A percentile compares a stretch with the other conserved stretches of the same genome.
phyloP scores from a whole-genome alignment of 2,888 invertebrate species.

The Zootermopsis nevadensis region DNA sequence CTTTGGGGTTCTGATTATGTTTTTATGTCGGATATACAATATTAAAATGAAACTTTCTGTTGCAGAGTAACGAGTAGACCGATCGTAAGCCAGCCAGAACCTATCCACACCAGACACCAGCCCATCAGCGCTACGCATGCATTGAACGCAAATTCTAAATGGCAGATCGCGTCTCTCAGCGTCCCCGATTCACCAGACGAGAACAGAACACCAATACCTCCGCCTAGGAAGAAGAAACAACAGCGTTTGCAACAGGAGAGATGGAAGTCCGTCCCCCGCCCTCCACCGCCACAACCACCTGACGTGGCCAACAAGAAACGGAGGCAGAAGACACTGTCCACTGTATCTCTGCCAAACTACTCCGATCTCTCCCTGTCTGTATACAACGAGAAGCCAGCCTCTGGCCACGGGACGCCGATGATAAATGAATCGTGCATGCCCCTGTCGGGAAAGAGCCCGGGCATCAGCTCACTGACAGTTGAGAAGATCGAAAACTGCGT shows the following conservation, averaged over 20 bases:
- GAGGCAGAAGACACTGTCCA: constrained; percentile 1
- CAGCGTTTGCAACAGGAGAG: neutral
- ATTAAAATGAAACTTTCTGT: neutral
- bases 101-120: neutral
- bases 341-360: constrained; percentile 10
- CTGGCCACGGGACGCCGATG: neutral
- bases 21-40: neutral
- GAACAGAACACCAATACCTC: constrained; percentile 59
- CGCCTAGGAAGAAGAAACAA: constrained; percentile 58
- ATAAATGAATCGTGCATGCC: constrained; percentile 12
- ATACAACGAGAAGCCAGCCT: neutral
- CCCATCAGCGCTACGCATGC: neutral
- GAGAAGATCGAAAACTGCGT: constrained; percentile 64
- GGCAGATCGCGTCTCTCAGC: constrained; percentile 42
- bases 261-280: neutral
- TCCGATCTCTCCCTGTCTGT: constrained; percentile 5
- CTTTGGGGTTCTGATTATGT: no score
- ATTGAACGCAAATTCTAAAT: constrained; percentile 26
- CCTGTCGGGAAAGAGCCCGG: constrained; percentile 11
- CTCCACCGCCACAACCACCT: constrained; percentile 15
- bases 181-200: constrained; percentile 42
- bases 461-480: constrained; percentile 56
- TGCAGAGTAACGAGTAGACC: constrained; percentile 34
- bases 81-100: neutral
- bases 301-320: constrained; percentile 3